phyloP scores from a whole-genome alignment of 2,888 invertebrate genomes.

The Drosophila kokeensis region DNA sequence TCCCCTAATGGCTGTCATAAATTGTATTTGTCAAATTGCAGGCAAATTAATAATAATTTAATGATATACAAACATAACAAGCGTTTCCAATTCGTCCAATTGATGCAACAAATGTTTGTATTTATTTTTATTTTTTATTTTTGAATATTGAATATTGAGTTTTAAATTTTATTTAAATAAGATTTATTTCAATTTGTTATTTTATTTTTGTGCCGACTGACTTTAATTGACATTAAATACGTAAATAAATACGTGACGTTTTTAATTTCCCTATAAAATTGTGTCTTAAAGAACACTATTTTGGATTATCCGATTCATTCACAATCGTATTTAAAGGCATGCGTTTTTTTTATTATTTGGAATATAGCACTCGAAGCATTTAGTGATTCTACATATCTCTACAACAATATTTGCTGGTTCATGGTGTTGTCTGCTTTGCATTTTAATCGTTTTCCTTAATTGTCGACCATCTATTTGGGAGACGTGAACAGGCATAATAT shows the following conservation, averaged over 20 bases:
- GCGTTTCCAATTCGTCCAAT: background rate
- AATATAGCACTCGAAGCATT: background rate
- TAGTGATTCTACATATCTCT: background rate
- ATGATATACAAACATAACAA: background rate
- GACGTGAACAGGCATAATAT: slow-evolving; percentile 56
- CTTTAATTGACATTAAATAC: background rate
- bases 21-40: background rate
- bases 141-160: background rate
- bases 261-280: background rate
- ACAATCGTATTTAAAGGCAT: too few relatives aligned
- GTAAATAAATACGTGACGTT: background rate
- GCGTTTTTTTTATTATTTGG: background rate
- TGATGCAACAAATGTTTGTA: background rate
- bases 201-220: background rate
- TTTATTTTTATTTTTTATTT: too few relatives aligned
- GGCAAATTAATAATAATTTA: background rate
- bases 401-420: slow-evolving; percentile 31
- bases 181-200: background rate
- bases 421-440: slow-evolving; percentile 72
- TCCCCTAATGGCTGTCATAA: background rate
- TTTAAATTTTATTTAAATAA: background rate
- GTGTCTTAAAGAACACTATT: background rate
- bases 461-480: slow-evolving; percentile 53
- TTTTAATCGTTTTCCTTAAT: slow-evolving; percentile 77
- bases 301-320: background rate